phyloP scores from a whole-genome alignment of 2,113 vertebrate species.

The Tringa solitaria region DNA sequence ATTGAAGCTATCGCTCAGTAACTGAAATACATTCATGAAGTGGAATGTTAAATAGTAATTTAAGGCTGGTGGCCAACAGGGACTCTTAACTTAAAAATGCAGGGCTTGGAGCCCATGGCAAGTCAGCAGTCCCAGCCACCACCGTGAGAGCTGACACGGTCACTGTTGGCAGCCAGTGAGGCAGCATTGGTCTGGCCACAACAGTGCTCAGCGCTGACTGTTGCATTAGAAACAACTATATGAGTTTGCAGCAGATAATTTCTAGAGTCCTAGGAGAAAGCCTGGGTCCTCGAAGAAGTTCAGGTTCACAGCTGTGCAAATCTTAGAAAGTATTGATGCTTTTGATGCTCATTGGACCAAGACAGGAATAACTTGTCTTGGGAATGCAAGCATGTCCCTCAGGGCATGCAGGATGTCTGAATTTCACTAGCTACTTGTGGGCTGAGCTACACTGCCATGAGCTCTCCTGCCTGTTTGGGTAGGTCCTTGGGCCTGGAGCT shows the following conservation, averaged over 20 bases:
- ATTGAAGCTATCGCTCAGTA: not conserved
- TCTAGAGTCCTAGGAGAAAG: not conserved
- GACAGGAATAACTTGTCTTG: conserved; percentile 21
- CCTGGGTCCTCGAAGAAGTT: not conserved
- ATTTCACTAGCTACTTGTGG: not conserved
- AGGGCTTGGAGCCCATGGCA: not conserved
- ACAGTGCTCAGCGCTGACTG: not conserved
- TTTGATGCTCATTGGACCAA: not conserved
- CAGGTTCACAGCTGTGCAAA: not conserved
- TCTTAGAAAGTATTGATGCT: not conserved
- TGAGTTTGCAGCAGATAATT: not conserved
- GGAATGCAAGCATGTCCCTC: not conserved
- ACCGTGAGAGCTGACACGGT: not conserved
- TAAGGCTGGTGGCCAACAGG: not conserved
- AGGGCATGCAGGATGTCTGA: not conserved
- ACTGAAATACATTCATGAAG: not conserved
- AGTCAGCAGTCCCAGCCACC: not conserved
- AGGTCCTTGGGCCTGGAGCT: not conserved
- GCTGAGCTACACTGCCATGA: not conserved
- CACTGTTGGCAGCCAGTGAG: not conserved
- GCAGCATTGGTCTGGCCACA: not conserved
- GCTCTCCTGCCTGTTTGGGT: not conserved
- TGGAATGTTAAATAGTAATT: not conserved
- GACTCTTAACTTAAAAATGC: not conserved
- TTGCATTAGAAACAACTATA: not conserved